A percentile compares a stretch with the other conserved stretches of the same genome.
Evolutionary conservation across 2,888 invertebrate species (phyloP).

Genomic region (Lepidochrysops patricia): DNA sequence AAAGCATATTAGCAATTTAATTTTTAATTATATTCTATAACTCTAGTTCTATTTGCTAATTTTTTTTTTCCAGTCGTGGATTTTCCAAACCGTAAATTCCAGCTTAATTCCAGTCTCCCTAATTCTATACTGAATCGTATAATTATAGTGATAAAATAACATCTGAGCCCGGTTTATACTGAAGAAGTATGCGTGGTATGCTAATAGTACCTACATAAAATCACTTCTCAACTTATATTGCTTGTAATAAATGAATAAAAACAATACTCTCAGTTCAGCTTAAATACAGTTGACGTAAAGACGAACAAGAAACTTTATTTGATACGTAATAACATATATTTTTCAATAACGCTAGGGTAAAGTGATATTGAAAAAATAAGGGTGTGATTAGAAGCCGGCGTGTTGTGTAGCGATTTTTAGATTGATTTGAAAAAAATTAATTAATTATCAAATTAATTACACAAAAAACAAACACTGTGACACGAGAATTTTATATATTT

Average conservation of each 20-base stretch:
- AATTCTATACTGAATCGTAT: slow-evolving; percentile 23
- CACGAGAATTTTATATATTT: no score
- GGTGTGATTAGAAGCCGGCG: slow-evolving; percentile 15
- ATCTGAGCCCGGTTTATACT: slow-evolving; percentile 50
- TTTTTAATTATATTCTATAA: no score
- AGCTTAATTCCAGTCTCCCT: no score
- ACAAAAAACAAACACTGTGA: no score
- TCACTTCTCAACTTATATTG: slow-evolving; percentile 52
- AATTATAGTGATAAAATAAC: slow-evolving; percentile 53
- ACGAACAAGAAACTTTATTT: background rate
- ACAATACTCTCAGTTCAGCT: slow-evolving; percentile 36
- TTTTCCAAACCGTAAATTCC: no score
- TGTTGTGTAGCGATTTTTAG: background rate
- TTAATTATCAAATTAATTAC: no score
- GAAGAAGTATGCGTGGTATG: slow-evolving; percentile 35
- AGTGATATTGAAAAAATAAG: background rate
- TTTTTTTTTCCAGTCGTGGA: no score
- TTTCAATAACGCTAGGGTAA: background rate
- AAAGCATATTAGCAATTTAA: no score
- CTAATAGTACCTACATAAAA: slow-evolving; percentile 55
- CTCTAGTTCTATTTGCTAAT: no score
- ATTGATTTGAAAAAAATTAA: background rate
- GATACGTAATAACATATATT: background rate
- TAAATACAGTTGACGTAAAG: background rate
- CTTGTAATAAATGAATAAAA: slow-evolving; percentile 64